phyloP scores from a whole-genome alignment of 1,140 invertebrate species.

The Aporrectodea caliginosa region DNA sequence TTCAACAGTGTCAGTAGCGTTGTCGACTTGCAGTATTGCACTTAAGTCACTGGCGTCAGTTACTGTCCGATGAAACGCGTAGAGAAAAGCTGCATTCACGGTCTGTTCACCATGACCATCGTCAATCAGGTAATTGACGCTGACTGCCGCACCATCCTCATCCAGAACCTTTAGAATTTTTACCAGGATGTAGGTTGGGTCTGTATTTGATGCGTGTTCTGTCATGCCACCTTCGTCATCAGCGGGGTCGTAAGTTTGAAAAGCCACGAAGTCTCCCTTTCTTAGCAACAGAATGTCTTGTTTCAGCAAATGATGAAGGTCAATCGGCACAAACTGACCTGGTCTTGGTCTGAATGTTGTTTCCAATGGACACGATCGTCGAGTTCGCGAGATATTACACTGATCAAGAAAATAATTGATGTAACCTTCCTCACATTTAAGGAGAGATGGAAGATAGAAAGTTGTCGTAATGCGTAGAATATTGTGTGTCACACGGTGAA shows the following conservation, averaged over 20 bases:
- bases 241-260: neutral
- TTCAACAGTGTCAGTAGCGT: neutral
- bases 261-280: neutral
- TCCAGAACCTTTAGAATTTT: neutral
- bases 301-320: neutral
- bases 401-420: neutral
- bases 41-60: neutral
- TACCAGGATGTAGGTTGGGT: constrained; percentile 17
- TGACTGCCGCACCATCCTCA: neutral
- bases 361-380: neutral
- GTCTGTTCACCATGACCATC: neutral
- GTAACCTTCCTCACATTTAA: neutral
- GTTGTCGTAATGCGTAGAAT: neutral
- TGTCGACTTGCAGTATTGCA: neutral
- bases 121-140: constrained; percentile 1
- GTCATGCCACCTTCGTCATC: neutral
- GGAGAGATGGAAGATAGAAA: neutral
- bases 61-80: constrained; percentile 2
- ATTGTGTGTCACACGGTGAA: neutral
- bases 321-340: neutral
- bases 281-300: neutral
- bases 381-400: neutral
- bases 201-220: neutral
- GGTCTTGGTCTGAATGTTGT: neutral
- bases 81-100: neutral